These are phyloP conservation scores for Hypsopygia costalis DNA, from an alignment of 2,888 invertebrate genomes.

Conservation along the genomic window DNA sequence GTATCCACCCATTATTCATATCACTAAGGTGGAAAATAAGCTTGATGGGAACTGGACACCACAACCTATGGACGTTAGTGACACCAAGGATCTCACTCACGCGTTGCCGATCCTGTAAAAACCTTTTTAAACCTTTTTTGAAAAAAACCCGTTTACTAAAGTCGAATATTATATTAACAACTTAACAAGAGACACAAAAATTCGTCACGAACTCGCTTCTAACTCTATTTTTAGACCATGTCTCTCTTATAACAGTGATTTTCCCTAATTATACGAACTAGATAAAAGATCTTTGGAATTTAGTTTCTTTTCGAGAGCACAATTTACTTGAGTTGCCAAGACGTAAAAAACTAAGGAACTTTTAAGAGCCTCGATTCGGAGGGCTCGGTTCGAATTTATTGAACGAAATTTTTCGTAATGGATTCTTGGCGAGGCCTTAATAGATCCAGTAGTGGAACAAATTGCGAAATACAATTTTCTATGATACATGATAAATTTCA, in stretches of 20 bases:
- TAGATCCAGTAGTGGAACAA: neutral
- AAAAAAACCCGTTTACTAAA: no score
- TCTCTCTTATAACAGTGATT: neutral
- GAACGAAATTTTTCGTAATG: neutral
- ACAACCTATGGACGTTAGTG: no score
- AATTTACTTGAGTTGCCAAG: neutral
- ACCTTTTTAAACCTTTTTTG: no score
- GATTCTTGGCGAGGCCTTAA: neutral
- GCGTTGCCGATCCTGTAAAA: no score
- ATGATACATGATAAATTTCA: no score
- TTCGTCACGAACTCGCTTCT: neutral
- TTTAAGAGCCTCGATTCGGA: neutral
- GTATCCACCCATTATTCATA: no score
- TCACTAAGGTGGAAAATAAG: no score
- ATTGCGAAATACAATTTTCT: neutral
- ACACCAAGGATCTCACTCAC: no score
- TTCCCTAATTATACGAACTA: conserved; percentile 11
- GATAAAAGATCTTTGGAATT: conserved; percentile 20
- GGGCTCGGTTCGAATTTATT: neutral
- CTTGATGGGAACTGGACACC: no score
- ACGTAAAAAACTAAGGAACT: conserved; percentile 7
- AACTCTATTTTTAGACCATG: neutral
- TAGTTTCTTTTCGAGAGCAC: conserved; percentile 6
- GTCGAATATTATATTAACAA: no score
- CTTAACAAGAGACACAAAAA: no score